Conservation (phyloP, 2,113 vertebrate genomes). For the human (Homo sapiens) region DNA sequence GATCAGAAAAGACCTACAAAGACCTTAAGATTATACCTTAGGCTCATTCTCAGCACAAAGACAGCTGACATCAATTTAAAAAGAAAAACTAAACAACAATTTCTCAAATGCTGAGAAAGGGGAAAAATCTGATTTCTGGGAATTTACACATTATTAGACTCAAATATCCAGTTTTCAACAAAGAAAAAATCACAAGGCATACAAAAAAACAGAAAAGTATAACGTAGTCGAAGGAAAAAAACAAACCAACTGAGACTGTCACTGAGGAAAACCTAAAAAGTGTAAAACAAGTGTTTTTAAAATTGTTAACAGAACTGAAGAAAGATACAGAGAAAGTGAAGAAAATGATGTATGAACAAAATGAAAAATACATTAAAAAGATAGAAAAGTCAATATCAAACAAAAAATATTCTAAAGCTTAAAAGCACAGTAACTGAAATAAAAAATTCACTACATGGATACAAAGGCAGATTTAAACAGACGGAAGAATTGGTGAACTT, state of each 20-base stretch:
- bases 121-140: background rate
- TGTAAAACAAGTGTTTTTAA: background rate
- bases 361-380: background rate
- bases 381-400: background rate
- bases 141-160: background rate
- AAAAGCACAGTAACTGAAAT: background rate
- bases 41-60: background rate
- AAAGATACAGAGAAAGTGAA: background rate
- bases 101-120: background rate
- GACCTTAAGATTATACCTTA: background rate
- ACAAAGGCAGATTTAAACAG: background rate
- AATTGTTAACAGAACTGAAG: background rate
- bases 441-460: background rate
- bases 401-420: background rate
- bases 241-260: background rate
- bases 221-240: background rate
- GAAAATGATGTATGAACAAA: background rate
- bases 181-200: background rate
- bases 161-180: background rate
- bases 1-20: background rate
- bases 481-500: background rate
- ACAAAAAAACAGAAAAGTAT: background rate
- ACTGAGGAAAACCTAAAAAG: background rate
- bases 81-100: background rate
- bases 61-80: background rate